These are phyloP conservation scores for Eulemur mongoz DNA, from an alignment of 2,797 vertebrate genomes.

Conservation along the genomic window DNA sequence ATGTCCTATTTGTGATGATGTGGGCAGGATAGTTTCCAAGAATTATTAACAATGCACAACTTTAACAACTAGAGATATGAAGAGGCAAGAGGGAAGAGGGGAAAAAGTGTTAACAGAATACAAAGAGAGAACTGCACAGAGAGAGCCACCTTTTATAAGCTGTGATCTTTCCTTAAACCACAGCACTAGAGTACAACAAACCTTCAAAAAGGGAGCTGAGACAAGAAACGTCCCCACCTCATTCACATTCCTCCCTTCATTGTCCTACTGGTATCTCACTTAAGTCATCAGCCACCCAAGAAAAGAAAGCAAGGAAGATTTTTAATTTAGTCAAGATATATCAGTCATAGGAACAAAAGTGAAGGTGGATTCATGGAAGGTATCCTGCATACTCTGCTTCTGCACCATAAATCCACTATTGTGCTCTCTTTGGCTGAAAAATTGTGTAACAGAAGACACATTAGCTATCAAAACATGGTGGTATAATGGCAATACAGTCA, in stretches of 20 bases:
- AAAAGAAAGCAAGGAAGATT: neutral
- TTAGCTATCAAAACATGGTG: neutral
- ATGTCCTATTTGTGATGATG: neutral
- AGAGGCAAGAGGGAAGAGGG: neutral
- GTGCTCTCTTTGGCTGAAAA: neutral
- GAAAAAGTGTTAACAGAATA: neutral
- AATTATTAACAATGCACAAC: neutral
- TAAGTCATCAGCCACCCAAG: neutral
- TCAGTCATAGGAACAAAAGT: neutral
- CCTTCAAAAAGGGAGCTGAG: neutral
- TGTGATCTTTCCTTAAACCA: neutral
- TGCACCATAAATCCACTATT: neutral
- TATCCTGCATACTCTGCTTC: neutral
- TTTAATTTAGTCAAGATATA: neutral
- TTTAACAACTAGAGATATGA: neutral
- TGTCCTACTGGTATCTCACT: neutral
- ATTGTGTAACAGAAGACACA: neutral
- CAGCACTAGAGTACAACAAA: neutral
- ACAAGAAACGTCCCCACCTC: neutral
- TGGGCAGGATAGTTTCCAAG: neutral
- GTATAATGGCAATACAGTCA: neutral
- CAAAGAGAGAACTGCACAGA: neutral
- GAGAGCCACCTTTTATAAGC: neutral
- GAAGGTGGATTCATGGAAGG: neutral
- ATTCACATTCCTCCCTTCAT: neutral